A percentile compares a stretch with the other conserved stretches of the same genome.
Evolutionary conservation across 2,888 invertebrate species (phyloP).

Genomic region (Microplitis deprimator): DNA sequence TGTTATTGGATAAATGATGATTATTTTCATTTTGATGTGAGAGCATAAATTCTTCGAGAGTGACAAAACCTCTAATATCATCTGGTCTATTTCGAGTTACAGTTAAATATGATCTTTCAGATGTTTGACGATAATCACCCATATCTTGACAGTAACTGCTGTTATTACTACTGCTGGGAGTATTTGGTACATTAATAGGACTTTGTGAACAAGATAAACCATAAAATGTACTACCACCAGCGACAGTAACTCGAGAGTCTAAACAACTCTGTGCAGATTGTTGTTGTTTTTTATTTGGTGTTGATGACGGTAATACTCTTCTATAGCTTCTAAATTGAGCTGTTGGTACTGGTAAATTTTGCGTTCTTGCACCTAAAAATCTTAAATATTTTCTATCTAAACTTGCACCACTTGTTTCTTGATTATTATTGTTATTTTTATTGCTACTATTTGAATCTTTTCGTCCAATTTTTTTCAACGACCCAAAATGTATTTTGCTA

Average conservation of each 20-base stretch:
- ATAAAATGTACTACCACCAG: slow-evolving; percentile 68
- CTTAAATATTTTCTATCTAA: slow-evolving; percentile 81
- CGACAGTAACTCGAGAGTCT: slow-evolving; percentile 65
- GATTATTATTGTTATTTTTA: slow-evolving; percentile 54
- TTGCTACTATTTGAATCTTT: slow-evolving; percentile 59
- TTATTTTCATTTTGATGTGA: slow-evolving; percentile 83
- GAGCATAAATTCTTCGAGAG: slow-evolving; percentile 85
- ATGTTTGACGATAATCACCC: slow-evolving; percentile 65
- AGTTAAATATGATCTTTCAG: slow-evolving; percentile 59
- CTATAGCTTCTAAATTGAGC: slow-evolving; percentile 85
- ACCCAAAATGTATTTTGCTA: slow-evolving; percentile 72
- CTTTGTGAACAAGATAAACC: slow-evolving; percentile 64
- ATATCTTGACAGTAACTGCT: slow-evolving; percentile 56
- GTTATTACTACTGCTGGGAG: slow-evolving; percentile 28
- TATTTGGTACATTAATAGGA: slow-evolving; percentile 61
- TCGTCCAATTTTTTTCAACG: slow-evolving; percentile 78
- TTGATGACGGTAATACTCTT: slow-evolving; percentile 74
- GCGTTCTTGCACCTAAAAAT: slow-evolving; percentile 75
- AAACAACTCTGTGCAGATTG: slow-evolving; percentile 60
- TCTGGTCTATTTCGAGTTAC: slow-evolving; percentile 71
- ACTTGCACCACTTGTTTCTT: slow-evolving; percentile 76
- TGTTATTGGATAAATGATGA: slow-evolving; percentile 64
- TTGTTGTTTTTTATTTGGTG: slow-evolving; percentile 62
- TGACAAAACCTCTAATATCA: slow-evolving; percentile 80
- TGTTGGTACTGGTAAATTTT: slow-evolving; percentile 81